Conservation (phyloP, 2,888 invertebrate genomes). For the Cynaeus angustus region DNA sequence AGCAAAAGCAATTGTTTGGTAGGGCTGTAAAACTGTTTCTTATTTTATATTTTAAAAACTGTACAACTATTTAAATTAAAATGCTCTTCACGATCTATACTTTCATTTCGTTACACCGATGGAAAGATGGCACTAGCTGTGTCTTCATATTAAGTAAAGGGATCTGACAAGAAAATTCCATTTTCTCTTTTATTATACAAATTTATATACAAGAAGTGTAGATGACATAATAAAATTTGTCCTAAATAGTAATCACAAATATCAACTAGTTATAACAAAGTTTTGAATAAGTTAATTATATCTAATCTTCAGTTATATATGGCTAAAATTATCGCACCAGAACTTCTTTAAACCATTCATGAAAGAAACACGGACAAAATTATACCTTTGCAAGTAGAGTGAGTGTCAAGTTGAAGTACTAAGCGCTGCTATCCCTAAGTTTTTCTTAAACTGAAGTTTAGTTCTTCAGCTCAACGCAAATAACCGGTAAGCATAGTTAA, state of each 20-base stretch:
- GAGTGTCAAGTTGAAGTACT: no score
- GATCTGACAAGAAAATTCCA: neutral
- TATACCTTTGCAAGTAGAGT: no score
- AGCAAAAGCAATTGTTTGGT: neutral
- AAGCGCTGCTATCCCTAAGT: no score
- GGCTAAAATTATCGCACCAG: slow-evolving; percentile 1
- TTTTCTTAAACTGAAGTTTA: no score
- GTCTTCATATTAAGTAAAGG: no score
- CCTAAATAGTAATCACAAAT: neutral
- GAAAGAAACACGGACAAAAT: no score
- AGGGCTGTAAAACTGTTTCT: neutral
- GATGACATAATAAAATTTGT: neutral
- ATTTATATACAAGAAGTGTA: slow-evolving; percentile 5
- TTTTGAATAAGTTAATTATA: neutral
- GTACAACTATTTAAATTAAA: neutral
- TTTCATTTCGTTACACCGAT: neutral
- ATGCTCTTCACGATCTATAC: neutral
- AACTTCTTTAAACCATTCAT: neutral
- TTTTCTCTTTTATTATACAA: slow-evolving; percentile 2
- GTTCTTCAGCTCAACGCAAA: no score
- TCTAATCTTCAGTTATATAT: neutral
- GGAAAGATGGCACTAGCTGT: neutral
- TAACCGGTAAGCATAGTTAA: no score
- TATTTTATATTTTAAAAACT: neutral
- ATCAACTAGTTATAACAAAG: neutral